Evolutionary conservation across 2,797 vertebrate genomes (phyloP), one percentile per base, ranked within the genome.

Genomic region (Chelidonichthys spinosus): DNA sequence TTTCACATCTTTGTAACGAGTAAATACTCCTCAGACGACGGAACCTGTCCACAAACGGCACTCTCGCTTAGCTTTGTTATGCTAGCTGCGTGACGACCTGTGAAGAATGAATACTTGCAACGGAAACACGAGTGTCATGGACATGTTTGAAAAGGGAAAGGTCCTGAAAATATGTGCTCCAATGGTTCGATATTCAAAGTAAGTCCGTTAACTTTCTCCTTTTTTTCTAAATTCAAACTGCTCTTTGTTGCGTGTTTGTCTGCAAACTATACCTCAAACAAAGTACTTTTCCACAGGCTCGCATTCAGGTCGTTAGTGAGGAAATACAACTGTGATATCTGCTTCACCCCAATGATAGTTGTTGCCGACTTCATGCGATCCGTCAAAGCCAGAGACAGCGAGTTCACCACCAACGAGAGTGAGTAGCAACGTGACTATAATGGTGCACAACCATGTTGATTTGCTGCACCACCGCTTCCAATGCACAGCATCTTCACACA

Each of bases 161-260:
- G 85, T 96, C 46, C 86, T 99, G 32, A 98, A 96, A 91, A 93
- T 99, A 60, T 99, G 96, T 76, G 98, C 98, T 0, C 98, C 98
- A 0, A 99, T 99, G 98, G 98, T 99, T 11, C 96, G 98, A 56
- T 99, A 99, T 89, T 99, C 98, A 66, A 99, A 99, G 98, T 99
- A 94, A 87, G 4, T 11, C 0, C 6, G 0, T 6, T 10, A 15
- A 9, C 4, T 44, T 46, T 47, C 1, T 49, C 0, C 15, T 25
- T 25, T 25, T 25, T 25, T 25, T 25, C 2, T 25, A 1, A 25
- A 25, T 25, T 25, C 25, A 25, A 76, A 2, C 36, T 3, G 1
- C 1, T 39, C 0, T 58, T 36, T 17, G 1, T 9, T 43, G 10
- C 50, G 10, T 52, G 15, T 53, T n/a, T 33, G 25, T 15, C 52